These are phyloP conservation scores for Agapornis roseicollis DNA, from an alignment of 2,113 vertebrate species.

Conservation along the genomic window DNA sequence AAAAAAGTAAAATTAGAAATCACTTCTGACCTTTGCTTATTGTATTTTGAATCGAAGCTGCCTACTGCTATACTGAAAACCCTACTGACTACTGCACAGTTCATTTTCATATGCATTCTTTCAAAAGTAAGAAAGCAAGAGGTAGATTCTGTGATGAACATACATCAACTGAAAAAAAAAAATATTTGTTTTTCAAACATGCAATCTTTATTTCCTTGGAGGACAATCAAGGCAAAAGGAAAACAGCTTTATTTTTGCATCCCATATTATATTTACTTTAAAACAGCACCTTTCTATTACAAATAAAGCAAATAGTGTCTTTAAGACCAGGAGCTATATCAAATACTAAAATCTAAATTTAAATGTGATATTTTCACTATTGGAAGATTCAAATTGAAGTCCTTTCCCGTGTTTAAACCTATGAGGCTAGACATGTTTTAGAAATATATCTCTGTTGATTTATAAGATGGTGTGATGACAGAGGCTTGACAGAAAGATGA, in stretches of 20 bases:
- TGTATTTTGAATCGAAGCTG: not conserved
- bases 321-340: not conserved
- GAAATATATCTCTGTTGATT: slow-evolving; percentile 24
- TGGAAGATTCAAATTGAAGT: not conserved
- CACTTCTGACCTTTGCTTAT: not conserved
- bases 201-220: not conserved
- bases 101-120: not conserved
- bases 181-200: not conserved
- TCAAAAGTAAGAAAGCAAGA: not conserved
- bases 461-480: not conserved
- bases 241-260: not conserved
- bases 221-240: not conserved
- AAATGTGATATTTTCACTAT: not conserved
- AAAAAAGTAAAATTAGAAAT: not conserved
- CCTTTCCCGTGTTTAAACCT: not conserved
- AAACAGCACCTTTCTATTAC: not conserved
- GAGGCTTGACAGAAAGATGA: slow-evolving; percentile 22
- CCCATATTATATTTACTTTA: not conserved
- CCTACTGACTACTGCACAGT: not conserved
- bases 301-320: not conserved
- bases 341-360: not conserved
- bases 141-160: not conserved
- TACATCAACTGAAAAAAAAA: not conserved
- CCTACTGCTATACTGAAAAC: not conserved
- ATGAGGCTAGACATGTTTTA: not conserved